Evolutionary conservation across 2,888 invertebrate species (phyloP), one percentile per base, ranked within the genome.

Genomic region (Microdon myrmicae): DNA sequence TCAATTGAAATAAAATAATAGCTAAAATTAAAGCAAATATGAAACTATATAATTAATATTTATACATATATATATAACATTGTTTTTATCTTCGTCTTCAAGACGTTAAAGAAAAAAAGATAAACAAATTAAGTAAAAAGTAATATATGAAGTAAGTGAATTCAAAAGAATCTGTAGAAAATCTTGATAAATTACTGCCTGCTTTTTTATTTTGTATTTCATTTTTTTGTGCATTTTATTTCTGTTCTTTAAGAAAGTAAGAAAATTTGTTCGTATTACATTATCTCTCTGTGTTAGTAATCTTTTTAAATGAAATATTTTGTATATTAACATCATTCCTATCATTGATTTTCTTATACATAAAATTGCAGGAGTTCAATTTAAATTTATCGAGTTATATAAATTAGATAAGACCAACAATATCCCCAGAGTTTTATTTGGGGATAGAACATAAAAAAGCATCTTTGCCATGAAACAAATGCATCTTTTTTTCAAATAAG

Each of bases 321-420:
- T 80, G 80, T 78, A 80, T n/a, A n/a, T n/a, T n/a, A n/a, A n/a
- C n/a, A n/a, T n/a, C n/a, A 79, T 77, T 75, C 77, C 81, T 81
- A 79, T 79, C 82, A 81, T 82, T 82, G 80, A 82, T 82, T 82
- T 77, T 81, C n/a, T 81, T 80, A 81, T 75, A 80, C n/a, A 81
- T 81, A 81, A 79, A 81, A 59, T 51, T 23, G 17, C 51, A 49
- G 22, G 37, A 59, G 66, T 47, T 48, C 54, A 54, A 54, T 53
- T 56, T 45, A 35, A n/a, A 35, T 26, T 26, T 39, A 26, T 37
- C 8, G 10, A 20, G 74, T 77, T 77, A 78, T 19, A 14, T 22
- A 78, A 81, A 82, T 81, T 81, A 82, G 82, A 82, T 79, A 80
- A 82, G 81, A 81, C 81, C 81, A 81, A 80, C 78, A 78, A 72